These are phyloP conservation scores for Coregonus ussuriensis DNA, from an alignment of 2,797 vertebrate species.

Conservation along the genomic window DNA sequence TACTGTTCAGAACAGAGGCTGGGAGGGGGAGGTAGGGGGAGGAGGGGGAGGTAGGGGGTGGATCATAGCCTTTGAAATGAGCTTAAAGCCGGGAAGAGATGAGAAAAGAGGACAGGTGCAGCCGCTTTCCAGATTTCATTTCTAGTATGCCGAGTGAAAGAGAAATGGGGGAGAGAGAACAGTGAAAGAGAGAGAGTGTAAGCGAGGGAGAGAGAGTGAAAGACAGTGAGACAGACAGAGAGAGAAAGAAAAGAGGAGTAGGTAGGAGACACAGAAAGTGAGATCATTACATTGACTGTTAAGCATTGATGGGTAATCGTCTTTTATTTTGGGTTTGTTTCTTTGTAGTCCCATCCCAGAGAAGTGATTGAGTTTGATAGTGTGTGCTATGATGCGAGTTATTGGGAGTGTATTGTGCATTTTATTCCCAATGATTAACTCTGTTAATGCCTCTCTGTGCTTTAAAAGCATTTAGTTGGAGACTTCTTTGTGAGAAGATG, in stretches of 20 bases:
- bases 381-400: background rate
- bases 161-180: background rate
- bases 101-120: slow-evolving; percentile 12
- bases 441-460: background rate
- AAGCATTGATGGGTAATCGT: background rate
- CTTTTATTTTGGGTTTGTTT: background rate
- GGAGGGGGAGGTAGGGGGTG: background rate
- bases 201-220: background rate
- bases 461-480: background rate
- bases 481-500: background rate
- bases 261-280: background rate
- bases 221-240: background rate
- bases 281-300: background rate
- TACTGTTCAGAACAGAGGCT: slow-evolving; percentile 9
- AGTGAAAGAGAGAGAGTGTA: slow-evolving; percentile 1
- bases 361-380: background rate
- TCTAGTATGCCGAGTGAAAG: background rate
- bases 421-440: slow-evolving; percentile 1
- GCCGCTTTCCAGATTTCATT: background rate
- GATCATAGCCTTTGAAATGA: slow-evolving; percentile 18
- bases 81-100: slow-evolving; percentile 2
- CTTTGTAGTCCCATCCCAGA: background rate
- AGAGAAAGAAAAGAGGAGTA: too few species aligned
- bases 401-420: background rate
- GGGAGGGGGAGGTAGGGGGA: background rate